Percentiles rank a stretch among this genome's conserved stretches.
Evolutionary conservation across 2,888 invertebrate species (phyloP).

Genomic region (Drosophila nigricruria): DNA sequence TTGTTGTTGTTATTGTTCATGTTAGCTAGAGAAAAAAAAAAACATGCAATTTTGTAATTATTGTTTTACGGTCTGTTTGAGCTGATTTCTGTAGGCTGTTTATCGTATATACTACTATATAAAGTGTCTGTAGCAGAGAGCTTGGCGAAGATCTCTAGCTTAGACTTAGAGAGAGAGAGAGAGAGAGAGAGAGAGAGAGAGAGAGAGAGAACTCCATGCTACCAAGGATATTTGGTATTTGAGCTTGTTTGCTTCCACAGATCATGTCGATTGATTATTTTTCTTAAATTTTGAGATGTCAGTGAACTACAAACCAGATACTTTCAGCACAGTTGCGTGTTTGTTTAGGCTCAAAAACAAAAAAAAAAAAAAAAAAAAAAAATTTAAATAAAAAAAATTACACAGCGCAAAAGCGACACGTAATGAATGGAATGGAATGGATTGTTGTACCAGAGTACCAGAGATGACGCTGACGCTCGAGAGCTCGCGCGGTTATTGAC

Average conservation of each 20-base stretch:
- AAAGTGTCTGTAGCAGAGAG: not conserved
- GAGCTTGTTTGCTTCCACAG: constrained; percentile 39
- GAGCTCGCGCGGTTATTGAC: constrained; percentile 66
- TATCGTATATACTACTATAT: not conserved
- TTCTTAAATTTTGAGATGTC: constrained; percentile 31
- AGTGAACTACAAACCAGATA: constrained; percentile 54
- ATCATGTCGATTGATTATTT: constrained; percentile 7
- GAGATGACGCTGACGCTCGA: constrained; percentile 33
- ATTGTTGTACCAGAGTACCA: not conserved
- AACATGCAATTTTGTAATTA: constrained; percentile 78
- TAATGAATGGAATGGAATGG: constrained; percentile 11
- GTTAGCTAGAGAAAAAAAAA: constrained; percentile 55
- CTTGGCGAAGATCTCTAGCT: not conserved
- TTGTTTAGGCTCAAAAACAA: constrained; percentile 65
- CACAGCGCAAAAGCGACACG: constrained; percentile 36
- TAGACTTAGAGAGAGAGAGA: not conserved
- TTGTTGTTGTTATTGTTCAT: constrained; percentile 60
- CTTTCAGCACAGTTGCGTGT: constrained; percentile 60
- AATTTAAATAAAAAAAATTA: constrained; percentile 24
- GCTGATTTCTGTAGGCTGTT: constrained; percentile 24
- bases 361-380: constrained; percentile 19
- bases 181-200: not conserved
- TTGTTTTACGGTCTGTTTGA: constrained; percentile 75
- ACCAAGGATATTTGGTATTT: constrained; percentile 18
- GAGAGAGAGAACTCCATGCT: not conserved